Base-by-base conservation (phyloP, 2,113 vertebrate species). In the Coptodon rendalli region DNA sequence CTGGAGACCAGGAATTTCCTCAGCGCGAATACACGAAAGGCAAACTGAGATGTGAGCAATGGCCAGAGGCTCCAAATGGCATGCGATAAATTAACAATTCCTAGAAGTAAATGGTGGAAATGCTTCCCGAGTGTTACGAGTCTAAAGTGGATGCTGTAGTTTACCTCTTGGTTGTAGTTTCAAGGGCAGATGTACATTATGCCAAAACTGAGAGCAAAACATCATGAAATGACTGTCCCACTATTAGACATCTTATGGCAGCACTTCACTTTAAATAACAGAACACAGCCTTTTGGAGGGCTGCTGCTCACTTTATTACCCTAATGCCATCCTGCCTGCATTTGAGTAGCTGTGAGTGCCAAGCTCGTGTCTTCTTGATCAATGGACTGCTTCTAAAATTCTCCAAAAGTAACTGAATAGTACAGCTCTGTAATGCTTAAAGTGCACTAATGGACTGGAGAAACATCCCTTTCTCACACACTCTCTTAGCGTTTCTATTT, bases 361-460 rank as follows among this genome's bases (percentile, higher is more conserved):
- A 91, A 83, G 86, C 50, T n/a, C 3, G 34, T 90, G 87, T 93
- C 86, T 90, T 79, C 82, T 57, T 84, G 87, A 95, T 95, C 91
- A 93, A 93, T 94, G 90, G 36, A 76, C 80, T 45, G 57, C 87
- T 57, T 89, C 85, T 87, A 61, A 91, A 95, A 93, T 88, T 84
- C 85, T 90, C 36, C 59, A 54, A 91, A 95, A 95, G 91, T 90
- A 95, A 95, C 92, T 10, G 78, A 92, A 94, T 93, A 91, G 92
- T 84, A 81, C 82, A 76, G 56, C 89, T 90, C 84, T 73, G 73
- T 84, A 90, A 91, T 86, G 85, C 87, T 76, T 52, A 81, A 90
- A 95, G 92, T 91, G 91, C 92, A 91, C 91, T 93, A 94, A 95
- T 94, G 94, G 89, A 92, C 79, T 89, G 45, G n/a, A 87, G 91